Base-by-base conservation (phyloP, 2,113 vertebrate species). In the Potamarius usumacintae region DNA sequence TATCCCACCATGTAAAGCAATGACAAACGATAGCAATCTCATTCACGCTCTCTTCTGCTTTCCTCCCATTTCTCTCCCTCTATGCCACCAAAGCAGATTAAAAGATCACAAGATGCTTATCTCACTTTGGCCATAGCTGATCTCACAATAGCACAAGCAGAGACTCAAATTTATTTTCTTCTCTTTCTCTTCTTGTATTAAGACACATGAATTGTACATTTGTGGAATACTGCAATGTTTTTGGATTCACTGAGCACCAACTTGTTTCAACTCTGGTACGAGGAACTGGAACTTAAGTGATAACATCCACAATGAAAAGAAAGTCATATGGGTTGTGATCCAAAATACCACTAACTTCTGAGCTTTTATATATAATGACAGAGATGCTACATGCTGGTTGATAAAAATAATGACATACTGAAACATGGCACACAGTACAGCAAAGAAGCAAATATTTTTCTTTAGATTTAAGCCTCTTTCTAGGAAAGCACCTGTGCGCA, bases 21-120 rank as follows among this genome's bases (percentile, higher is more conserved):
- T 87, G 85, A 82, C 85, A 83, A 82, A 85, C 4, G 89, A 90
- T 90, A 85, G 83, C 83, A 83, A 90, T 90, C 89, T 86, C 69
- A 7, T 72, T 76, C 50, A 42, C 88, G 67, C 50, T 77, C 58
- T 82, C 50, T 9, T 71, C 57, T 58, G 55, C 30, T 27, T 79
- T 22, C 71, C 17, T 12, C 30, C 53, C 0, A 83, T 60, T 81
- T 87, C 57, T 80, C 57, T 63, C 71, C 52, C 74, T 52, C 82
- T 84, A 7, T 89, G 71, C 50, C 67, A 85, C 82, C 85, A 62
- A 62, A 85, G 79, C 78, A 60, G 87, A 90, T 90, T 87, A 87
- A 87, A 80, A 87, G 86, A 88, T 87, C 87, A 87, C 84, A 84
- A 63, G 72, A 89, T 87, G 57, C 50, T 84, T 88, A 88, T 90